Conservation (phyloP, 2,888 invertebrate species). For the Rhamnusium bicolor region DNA sequence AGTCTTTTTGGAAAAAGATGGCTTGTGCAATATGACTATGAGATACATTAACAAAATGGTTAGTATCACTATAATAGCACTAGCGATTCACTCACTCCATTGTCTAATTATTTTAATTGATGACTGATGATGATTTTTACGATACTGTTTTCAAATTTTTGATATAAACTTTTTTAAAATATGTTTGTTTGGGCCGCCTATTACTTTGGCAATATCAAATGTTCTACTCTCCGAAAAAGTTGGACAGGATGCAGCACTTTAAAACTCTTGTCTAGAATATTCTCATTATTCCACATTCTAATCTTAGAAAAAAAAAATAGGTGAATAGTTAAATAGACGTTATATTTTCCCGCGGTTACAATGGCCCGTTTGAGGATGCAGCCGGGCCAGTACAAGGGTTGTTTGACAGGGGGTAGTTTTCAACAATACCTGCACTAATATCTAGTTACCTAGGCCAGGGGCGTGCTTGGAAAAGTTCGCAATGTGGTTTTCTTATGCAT, state of each 20-base stretch:
- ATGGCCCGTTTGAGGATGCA: slow-evolving; percentile 64
- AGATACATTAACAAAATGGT: too few species aligned
- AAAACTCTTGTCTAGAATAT: background rate
- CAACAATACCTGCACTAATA: slow-evolving; percentile 58
- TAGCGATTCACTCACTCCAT: too few species aligned
- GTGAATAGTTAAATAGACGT: slow-evolving; percentile 55
- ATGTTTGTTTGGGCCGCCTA: background rate
- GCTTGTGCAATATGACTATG: too few species aligned
- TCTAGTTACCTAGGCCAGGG: slow-evolving; percentile 59
- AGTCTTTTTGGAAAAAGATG: too few species aligned
- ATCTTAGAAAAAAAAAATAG: slow-evolving; percentile 40
- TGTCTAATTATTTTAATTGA: too few species aligned
- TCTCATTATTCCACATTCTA: slow-evolving; percentile 18
- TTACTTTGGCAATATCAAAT: background rate
- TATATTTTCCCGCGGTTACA: slow-evolving; percentile 62
- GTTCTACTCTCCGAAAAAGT: background rate
- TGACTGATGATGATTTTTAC: too few species aligned
- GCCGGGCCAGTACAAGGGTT: slow-evolving; percentile 58
- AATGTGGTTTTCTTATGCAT: background rate
- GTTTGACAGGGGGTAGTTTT: slow-evolving; percentile 55
- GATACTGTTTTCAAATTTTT: too few species aligned
- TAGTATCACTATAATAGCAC: too few species aligned
- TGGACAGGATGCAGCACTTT: background rate
- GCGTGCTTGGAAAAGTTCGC: slow-evolving; percentile 49
- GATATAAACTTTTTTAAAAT: too few species aligned